These are phyloP conservation scores for Xiphophorus maculatus DNA, from an alignment of 2,113 vertebrate genomes.

Conservation along the genomic window DNA sequence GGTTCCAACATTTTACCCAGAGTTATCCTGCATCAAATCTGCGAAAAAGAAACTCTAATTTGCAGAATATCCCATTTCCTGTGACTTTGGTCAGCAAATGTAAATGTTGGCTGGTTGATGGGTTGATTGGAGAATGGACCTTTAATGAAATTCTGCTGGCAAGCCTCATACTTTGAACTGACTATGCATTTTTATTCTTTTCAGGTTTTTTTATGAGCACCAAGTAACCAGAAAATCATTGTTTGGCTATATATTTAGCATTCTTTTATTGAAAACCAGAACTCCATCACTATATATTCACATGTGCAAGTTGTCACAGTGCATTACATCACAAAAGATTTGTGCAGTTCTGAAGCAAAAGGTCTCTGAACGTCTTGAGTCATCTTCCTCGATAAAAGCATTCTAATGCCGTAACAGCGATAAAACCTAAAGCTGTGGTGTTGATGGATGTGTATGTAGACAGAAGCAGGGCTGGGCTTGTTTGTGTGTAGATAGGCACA, in stretches of 20 bases:
- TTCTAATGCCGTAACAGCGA: neutral
- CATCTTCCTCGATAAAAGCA: constrained; percentile 10
- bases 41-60: neutral
- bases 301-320: constrained; percentile 19
- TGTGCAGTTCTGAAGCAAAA: constrained; percentile 18
- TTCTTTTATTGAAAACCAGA: constrained; percentile 60
- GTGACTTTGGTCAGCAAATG: neutral
- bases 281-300: constrained; percentile 22
- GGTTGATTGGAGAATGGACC: too few relatives aligned
- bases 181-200: neutral
- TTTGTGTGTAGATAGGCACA: constrained; percentile 6
- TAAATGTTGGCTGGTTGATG: neutral
- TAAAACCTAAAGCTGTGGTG: constrained; percentile 15
- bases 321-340: constrained; percentile 3
- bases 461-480: constrained; percentile 19
- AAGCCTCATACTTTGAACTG: neutral
- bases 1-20: neutral
- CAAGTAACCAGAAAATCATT: neutral
- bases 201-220: neutral
- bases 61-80: neutral
- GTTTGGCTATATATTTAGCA: constrained; percentile 8
- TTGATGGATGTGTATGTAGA: constrained; percentile 6
- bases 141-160: neutral
- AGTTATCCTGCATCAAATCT: neutral
- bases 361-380: constrained; percentile 5